phyloP scores from a whole-genome alignment of 1,140 invertebrate genomes.

The Pogonomyrmex barbatus region DNA sequence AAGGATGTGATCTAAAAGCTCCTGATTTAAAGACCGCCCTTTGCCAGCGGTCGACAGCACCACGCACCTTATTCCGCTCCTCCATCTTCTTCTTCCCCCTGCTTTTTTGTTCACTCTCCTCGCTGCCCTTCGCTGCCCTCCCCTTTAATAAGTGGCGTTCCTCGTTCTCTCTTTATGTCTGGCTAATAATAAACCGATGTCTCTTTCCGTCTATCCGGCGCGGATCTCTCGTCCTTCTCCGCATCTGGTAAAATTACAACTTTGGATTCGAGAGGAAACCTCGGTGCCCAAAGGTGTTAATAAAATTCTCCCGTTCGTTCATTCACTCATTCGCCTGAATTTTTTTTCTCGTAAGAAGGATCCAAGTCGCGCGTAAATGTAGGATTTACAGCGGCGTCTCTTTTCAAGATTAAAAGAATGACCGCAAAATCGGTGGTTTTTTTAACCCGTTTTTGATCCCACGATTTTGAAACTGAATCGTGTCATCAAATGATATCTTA shows the following conservation, averaged over 20 bases:
- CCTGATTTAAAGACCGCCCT: constrained; percentile 44
- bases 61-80: constrained; percentile 19
- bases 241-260: constrained; percentile 42
- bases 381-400: background rate
- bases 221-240: background rate
- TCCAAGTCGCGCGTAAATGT: background rate
- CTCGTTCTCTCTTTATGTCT: constrained; percentile 14
- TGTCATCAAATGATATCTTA: too few species aligned
- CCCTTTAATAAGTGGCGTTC: constrained; percentile 32
- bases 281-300: constrained; percentile 17
- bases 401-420: background rate
- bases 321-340: background rate
- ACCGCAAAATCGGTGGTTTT: too few species aligned
- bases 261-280: background rate
- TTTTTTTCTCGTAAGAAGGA: background rate
- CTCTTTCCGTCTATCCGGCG: background rate
- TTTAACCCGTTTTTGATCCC: too few species aligned
- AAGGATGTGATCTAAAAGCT: constrained; percentile 50
- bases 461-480: too few species aligned
- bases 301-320: constrained; percentile 32
- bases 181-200: constrained; percentile 42
- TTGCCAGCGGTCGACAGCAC: background rate
- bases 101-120: background rate
- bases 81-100: background rate
- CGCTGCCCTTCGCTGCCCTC: background rate